Conservation (phyloP, 2,113 vertebrate genomes). For the Ursus arctos region DNA sequence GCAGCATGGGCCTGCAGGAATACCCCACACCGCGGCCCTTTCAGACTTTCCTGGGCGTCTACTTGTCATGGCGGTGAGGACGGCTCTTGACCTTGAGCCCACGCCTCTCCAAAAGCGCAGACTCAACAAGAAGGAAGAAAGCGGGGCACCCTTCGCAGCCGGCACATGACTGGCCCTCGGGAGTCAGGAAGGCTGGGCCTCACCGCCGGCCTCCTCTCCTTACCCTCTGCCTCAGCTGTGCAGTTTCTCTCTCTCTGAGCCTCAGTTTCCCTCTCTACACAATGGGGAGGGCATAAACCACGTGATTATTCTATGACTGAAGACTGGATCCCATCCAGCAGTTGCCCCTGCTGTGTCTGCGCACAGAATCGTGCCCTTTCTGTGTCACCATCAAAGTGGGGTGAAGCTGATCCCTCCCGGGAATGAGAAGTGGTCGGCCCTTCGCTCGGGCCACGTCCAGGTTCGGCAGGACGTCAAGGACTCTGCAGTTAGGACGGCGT, state of each 20-base stretch:
- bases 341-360: background rate
- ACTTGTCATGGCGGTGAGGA: accelerated
- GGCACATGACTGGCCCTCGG: accelerated
- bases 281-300: accelerated
- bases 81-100: background rate
- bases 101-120: accelerated
- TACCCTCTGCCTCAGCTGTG: accelerated
- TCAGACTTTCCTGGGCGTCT: accelerated
- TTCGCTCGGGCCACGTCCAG: accelerated
- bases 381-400: accelerated
- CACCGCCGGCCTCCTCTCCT: too few relatives aligned
- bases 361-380: background rate
- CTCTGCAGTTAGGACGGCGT: accelerated
- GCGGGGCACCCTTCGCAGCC: accelerated
- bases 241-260: too few relatives aligned
- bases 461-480: accelerated
- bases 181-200: background rate
- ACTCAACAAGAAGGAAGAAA: background rate
- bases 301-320: background rate
- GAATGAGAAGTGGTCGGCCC: background rate
- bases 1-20: accelerated
- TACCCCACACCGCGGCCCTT: accelerated
- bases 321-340: accelerated
- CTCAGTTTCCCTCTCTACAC: background rate
- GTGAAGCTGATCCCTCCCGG: background rate